Percentiles rank a stretch among this genome's conserved stretches.
Evolutionary conservation across 2,888 invertebrate species (phyloP).

Genomic region (Cephus nigrinus): DNA sequence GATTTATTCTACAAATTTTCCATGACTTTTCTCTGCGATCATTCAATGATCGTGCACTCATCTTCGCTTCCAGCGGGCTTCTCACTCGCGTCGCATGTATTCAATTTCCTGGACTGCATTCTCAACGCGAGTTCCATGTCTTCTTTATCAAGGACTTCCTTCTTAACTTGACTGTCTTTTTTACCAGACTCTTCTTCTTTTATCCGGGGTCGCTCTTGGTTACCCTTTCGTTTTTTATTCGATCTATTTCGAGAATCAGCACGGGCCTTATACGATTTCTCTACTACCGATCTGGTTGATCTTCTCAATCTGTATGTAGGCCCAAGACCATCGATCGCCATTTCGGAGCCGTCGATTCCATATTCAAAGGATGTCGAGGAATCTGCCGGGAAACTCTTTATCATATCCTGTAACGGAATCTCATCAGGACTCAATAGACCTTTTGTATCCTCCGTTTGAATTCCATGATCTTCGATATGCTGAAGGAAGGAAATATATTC

Average conservation of each 20-base stretch:
- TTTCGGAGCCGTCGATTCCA: background rate
- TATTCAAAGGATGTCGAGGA: background rate
- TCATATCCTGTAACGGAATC: slow-evolving; percentile 49
- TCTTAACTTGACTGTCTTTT: background rate
- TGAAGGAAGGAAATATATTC: slow-evolving; percentile 54
- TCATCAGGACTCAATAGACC: slow-evolving; percentile 41
- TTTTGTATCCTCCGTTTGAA: slow-evolving; percentile 39
- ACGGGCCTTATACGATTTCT: background rate
- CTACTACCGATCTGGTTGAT: background rate
- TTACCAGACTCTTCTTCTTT: background rate
- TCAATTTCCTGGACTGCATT: background rate
- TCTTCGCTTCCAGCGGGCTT: slow-evolving; percentile 32
- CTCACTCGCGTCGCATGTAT: background rate
- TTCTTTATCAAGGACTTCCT: slow-evolving; percentile 9
- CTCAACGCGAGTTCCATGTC: slow-evolving; percentile 34
- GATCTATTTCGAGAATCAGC: background rate
- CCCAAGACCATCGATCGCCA: background rate
- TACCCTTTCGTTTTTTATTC: background rate
- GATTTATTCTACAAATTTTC: background rate
- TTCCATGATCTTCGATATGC: slow-evolving; percentile 47
- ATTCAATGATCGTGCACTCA: slow-evolving; percentile 36
- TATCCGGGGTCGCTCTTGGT: background rate
- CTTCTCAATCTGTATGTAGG: background rate
- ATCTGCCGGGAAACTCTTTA: slow-evolving; percentile 28
- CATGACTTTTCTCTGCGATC: slow-evolving; percentile 8